Evolutionary conservation across 2,888 invertebrate genomes (phyloP).

Genomic region (Bursaphelenchus okinawaensis): DNA sequence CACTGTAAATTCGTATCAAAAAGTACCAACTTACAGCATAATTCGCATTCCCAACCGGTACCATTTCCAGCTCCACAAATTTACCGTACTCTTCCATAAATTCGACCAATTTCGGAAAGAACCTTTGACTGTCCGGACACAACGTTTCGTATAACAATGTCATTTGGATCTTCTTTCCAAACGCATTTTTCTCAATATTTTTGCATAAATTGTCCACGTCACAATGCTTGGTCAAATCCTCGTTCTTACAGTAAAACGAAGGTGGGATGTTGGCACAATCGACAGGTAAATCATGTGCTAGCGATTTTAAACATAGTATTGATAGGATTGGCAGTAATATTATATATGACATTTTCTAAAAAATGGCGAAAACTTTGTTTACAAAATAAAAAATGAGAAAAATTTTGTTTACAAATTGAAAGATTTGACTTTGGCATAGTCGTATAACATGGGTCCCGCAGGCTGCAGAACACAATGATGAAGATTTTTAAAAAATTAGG

Average conservation of each 20-base stretch:
- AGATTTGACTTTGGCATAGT: too few species aligned
- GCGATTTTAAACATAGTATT: too few species aligned
- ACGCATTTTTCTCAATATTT: background rate
- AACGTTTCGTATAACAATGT: constrained; percentile 17
- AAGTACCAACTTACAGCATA: background rate
- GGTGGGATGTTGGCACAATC: constrained; percentile 1
- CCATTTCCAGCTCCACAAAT: constrained; percentile 47
- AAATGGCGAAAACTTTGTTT: too few species aligned
- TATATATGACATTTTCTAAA: too few species aligned
- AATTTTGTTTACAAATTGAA: too few species aligned
- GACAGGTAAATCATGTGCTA: background rate
- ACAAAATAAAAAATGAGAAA: too few species aligned
- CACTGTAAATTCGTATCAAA: too few species aligned
- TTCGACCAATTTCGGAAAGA: constrained; percentile 19
- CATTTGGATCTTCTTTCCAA: background rate
- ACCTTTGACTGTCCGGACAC: constrained; percentile 46
- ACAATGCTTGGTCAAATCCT: background rate
- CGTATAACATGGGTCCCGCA: too few species aligned
- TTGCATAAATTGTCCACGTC: background rate
- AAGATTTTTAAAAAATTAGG: too few species aligned
- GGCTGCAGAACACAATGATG: too few species aligned
- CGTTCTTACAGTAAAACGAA: constrained; percentile 7
- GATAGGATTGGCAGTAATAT: too few species aligned
- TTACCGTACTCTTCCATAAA: constrained; percentile 29
- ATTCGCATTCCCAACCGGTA: constrained; percentile 52